Base-by-base conservation (phyloP, 2,797 vertebrate genomes). In the Spinus pinus region DNA sequence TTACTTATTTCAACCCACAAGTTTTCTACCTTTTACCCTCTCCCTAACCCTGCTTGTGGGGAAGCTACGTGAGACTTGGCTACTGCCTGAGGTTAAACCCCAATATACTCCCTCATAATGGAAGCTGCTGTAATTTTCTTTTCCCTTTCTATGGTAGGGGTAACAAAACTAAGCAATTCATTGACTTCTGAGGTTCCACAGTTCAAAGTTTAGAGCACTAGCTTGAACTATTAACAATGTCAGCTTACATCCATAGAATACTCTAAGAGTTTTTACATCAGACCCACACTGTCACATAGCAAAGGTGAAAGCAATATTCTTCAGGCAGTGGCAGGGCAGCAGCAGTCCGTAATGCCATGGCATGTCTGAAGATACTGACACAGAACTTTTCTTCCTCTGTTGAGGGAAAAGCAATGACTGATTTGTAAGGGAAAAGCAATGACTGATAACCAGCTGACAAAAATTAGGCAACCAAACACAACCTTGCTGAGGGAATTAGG, bases 401-500 rank as follows among this genome's bases (percentile, higher is more conserved):
- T 39, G 39, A 39, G 39, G 39, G 39, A 39, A 39, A 39, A 39
- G 39, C 39, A 39, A 39, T 39, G 39, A 39, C 39, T 39, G 39
- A 39, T 39, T 39, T 39, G 39, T 39, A 39, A 41, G 39, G 39
- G 39, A 41, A 77, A 73, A 90, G 10, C 33, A 51, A 27, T 14
- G 17, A 72, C 28, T 42, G 41, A 70, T 28, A 42, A 77, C 7
- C 16, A 47, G 39, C 13, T 37, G 51, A 31, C 50, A 88, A 81
- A 84, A 57, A 71, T 33, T 11, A 86, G 30, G 19, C 15, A 86
- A 95, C 13, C 9, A 58, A 81, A 82, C 19, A 58, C 47, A 98
- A 99, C 99, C 99, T 98, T 92, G 99, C 98, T 12, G 99, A 99
- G 9, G 99, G 99, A 95, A 99, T 98, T 14, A 99, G 97, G 95